Percentiles rank a stretch among this genome's conserved stretches.
Evolutionary conservation across 2,113 vertebrate genomes (phyloP).

Genomic region (Clarias batrachus): DNA sequence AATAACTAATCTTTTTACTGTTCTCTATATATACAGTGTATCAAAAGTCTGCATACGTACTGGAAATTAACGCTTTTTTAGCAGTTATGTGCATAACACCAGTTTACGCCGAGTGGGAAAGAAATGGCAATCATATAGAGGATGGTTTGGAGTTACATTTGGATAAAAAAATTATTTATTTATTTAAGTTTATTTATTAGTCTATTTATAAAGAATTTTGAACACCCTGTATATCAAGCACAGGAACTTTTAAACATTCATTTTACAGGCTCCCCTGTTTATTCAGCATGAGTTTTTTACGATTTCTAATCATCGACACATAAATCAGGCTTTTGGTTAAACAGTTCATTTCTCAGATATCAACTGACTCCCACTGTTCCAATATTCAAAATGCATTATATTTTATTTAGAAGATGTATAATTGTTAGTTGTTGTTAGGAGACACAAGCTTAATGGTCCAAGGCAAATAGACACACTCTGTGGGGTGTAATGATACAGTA

Average conservation of each 20-base stretch:
- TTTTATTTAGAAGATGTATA: neutral
- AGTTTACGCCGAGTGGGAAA: no score
- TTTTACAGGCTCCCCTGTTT: neutral
- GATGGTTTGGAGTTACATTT: no score
- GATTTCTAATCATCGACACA: neutral
- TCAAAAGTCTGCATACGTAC: no score
- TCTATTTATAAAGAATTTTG: no score
- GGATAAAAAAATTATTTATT: no score
- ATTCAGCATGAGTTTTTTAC: neutral
- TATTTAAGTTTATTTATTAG: no score
- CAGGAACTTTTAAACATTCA: no score
- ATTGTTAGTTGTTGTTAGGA: neutral
- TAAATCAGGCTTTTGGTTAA: neutral
- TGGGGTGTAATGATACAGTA: neutral
- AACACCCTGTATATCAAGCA: no score
- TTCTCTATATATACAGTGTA: no score
- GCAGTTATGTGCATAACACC: no score
- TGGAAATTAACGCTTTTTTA: no score
- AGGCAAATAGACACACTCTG: neutral
- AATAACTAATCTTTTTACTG: neutral
- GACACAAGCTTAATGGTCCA: neutral
- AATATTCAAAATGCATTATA: neutral
- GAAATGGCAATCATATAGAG: no score
- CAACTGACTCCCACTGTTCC: neutral
- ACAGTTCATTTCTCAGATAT: neutral